Evolutionary conservation across 2,888 invertebrate genomes (phyloP), one percentile per base, ranked within the genome.

Genomic region (Chalcosyrphus nemorum): DNA sequence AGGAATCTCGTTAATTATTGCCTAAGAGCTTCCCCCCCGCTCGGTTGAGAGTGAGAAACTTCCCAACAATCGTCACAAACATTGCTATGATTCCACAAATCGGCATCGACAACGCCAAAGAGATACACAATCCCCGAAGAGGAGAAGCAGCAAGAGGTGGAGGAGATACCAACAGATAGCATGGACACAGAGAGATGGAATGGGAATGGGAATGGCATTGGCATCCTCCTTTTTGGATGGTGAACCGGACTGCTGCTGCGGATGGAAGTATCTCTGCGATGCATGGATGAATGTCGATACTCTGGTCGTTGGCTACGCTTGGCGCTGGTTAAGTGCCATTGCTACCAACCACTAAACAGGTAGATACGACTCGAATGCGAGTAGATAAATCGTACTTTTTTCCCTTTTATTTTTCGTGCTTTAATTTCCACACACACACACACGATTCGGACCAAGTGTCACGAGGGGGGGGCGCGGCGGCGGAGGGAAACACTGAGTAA

Each of bases 1-100:
- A 63, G 68, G 68, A 71, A 78, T 74, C 68, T 78, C 74, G 78
- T 74, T 78, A 84, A 78, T 84, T 78, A 78, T 84, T 84, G 68
- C 74, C 50, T 70, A 75, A 76, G 74, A 75, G 61, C 9, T 52
- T 17, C n/a, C 47, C 29, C 11, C 52, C 19, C 45, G 27, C 35
- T n/a, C n/a, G n/a, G n/a, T n/a, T n/a, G n/a, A 15, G 52, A 70
- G 75, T 70, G 75, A 63, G 57, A 70, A 70, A 70, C 63, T 43
- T 45, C 57, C n/a, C 54, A 75, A 43, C 56, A 68, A 68, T 61
- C 63, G 35, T 74, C 61, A 63, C 29, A 47, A 50, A 56, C 81
- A 75, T 70, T 70, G 75, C 61, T 50, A 35, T 70, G 43, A 76
- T 76, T 71, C 63, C 59, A 77, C 71, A 82, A 82, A 82, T 77